These are phyloP conservation scores for Anisognathus igniventris DNA, from an alignment of 2,797 vertebrate genomes.

Conservation along the genomic window DNA sequence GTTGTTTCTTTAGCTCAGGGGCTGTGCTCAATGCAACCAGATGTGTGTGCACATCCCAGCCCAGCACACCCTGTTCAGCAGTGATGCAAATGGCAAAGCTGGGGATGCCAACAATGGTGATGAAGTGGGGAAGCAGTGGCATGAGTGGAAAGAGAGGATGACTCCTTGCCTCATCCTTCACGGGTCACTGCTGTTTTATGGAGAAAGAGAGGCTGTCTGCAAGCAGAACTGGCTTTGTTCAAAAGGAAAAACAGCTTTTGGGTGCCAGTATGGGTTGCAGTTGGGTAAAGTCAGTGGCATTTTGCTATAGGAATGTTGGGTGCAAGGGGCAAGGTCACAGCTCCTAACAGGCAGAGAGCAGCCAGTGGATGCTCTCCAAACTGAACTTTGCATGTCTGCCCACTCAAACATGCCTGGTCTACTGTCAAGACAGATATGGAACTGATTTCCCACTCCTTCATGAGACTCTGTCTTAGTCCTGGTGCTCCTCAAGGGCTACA, in stretches of 20 bases:
- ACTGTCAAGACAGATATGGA: background rate
- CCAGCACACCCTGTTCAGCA: background rate
- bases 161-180: rapidly evolving
- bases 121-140: background rate
- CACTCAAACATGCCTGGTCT: background rate
- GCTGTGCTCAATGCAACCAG: background rate
- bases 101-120: background rate
- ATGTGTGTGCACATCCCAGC: background rate
- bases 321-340: background rate
- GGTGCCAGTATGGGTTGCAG: background rate
- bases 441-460: background rate
- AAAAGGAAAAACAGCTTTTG: background rate
- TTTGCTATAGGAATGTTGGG: background rate
- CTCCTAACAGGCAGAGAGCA: background rate
- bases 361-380: background rate
- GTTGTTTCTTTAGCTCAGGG: background rate
- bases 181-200: background rate
- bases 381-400: background rate
- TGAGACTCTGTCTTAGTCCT: background rate
- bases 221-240: background rate
- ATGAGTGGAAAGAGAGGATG: background rate
- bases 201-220: background rate
- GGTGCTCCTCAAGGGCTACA: rapidly evolving
- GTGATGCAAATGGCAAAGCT: rapidly evolving
- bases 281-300: background rate